Conservation (phyloP, 2,113 vertebrate species). For the Lepisosteus osseus region DNA sequence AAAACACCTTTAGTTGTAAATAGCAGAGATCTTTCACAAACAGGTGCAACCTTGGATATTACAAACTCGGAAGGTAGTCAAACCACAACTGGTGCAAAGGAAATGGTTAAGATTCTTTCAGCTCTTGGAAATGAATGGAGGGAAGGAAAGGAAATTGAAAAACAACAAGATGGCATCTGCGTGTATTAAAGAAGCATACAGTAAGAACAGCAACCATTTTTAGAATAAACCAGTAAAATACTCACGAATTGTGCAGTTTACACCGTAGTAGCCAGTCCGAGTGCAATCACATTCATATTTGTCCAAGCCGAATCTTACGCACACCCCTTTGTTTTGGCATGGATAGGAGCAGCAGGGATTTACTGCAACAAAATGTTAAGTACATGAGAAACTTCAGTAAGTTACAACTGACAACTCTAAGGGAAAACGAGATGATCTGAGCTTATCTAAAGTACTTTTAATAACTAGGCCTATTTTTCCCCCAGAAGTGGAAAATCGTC, state of each 20-base stretch:
- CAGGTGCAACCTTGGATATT: too few relatives aligned
- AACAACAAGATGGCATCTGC: neutral
- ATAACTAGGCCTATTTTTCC: too few relatives aligned
- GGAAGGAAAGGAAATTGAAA: neutral
- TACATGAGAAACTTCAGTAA: too few relatives aligned
- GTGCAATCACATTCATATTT: slow-evolving; percentile 88
- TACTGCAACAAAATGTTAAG: slow-evolving; percentile 57
- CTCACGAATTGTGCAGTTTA: slow-evolving; percentile 87
- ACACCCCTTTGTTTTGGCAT: slow-evolving; percentile 84
- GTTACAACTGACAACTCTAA: too few relatives aligned
- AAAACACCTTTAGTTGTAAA: too few relatives aligned
- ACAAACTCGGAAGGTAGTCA: too few relatives aligned
- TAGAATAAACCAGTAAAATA: slow-evolving; percentile 20
- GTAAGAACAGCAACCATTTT: neutral
- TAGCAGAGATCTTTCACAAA: too few relatives aligned
- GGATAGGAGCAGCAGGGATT: slow-evolving; percentile 93
- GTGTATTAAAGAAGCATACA: neutral
- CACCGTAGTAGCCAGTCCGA: slow-evolving; percentile 78
- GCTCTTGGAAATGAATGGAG: neutral
- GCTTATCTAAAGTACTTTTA: too few relatives aligned
- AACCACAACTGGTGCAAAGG: too few relatives aligned
- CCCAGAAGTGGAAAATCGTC: too few relatives aligned
- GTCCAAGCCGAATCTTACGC: slow-evolving; percentile 67
- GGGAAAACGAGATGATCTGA: too few relatives aligned
- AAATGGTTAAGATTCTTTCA: too few relatives aligned